A percentile compares a stretch with the other conserved stretches of the same genome.
Evolutionary conservation across 2,888 invertebrate genomes (phyloP).

Genomic region (Lasioglossum zephyrum): DNA sequence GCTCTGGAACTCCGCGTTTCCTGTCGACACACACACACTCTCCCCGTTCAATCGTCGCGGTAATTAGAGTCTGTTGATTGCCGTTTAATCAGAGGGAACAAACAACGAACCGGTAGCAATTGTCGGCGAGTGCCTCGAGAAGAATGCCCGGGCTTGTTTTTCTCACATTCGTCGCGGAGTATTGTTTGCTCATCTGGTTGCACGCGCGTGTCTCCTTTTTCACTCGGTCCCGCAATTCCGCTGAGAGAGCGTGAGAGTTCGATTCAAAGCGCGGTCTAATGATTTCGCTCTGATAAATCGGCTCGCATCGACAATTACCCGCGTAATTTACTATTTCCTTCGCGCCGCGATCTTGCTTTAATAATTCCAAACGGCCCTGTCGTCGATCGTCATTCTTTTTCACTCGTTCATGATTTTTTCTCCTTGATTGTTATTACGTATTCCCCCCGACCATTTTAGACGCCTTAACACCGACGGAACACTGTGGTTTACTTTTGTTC

Average conservation of each 20-base stretch:
- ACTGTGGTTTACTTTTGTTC: neutral
- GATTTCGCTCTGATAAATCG: conserved; percentile 19
- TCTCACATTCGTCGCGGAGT: neutral
- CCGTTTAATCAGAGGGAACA: neutral
- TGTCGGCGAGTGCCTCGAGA: neutral
- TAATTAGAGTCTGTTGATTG: neutral
- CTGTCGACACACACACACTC: neutral
- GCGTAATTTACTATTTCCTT: conserved; percentile 10
- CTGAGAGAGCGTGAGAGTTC: conserved; percentile 26
- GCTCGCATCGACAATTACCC: neutral
- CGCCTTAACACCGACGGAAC: neutral
- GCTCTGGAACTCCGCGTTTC: neutral
- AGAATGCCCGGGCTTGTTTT: neutral
- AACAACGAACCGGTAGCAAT: conserved; percentile 1
- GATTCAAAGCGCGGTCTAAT: conserved; percentile 4
- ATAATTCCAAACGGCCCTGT: neutral
- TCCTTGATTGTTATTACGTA: neutral
- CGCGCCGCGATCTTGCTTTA: neutral
- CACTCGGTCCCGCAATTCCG: conserved; percentile 27
- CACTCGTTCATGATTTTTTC: neutral
- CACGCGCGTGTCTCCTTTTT: neutral
- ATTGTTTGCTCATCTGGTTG: neutral
- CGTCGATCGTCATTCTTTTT: neutral
- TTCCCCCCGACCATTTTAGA: neutral
- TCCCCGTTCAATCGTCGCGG: neutral